Evolutionary conservation across 2,888 invertebrate genomes (phyloP), one percentile per base, ranked within the genome.

Genomic region (Trichopria drosophilae): DNA sequence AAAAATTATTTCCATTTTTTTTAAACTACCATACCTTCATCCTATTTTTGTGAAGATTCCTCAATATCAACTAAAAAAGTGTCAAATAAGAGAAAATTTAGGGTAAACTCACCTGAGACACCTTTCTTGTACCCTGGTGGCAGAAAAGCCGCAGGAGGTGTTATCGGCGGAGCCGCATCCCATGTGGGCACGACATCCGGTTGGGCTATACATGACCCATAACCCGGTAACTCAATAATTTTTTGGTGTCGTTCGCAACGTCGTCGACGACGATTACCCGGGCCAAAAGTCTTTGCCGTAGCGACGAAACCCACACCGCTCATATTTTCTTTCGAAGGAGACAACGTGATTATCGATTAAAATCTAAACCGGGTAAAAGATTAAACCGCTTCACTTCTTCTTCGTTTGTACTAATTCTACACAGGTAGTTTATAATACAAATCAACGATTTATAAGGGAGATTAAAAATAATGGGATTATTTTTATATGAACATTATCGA

Each of bases 111-210:
- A 74, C 74, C 75, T 67, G 71, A 63, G 51, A 69, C 69, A 39
- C 69, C 71, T 58, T 75, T 75, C 61, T 79, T 81, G 65, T 83
- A 83, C 31, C 82, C 83, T 18, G 82, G 81, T 3, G 83, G 81
- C 42, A 83, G 75, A 66, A 85, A 85, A 48, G 84, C 84, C 6
- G 85, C 84, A 12, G 85, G 86, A 19, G 85, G 85, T 22, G 85
- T 85, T 58, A 85, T 85, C 20, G 85, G 84, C 20, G 82, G 80
- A 55, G 80, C 82, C 5, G 77, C 72, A 61, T 82, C 82, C 81
- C 81, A 82, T 58, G 75, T 76, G 24, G 81, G 80, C 45, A 82
- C 80, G 41, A 80, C 79, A 63, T 82, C 81, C 39, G 81, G 79
- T 53, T 78, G 79, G 57, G 72, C 67, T 54, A 73, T 57, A 53